Percentiles rank a stretch among this genome's conserved stretches.
These are phyloP conservation scores for Pipra filicauda DNA, from an alignment of 2,113 vertebrate genomes.

Conservation along the genomic window DNA sequence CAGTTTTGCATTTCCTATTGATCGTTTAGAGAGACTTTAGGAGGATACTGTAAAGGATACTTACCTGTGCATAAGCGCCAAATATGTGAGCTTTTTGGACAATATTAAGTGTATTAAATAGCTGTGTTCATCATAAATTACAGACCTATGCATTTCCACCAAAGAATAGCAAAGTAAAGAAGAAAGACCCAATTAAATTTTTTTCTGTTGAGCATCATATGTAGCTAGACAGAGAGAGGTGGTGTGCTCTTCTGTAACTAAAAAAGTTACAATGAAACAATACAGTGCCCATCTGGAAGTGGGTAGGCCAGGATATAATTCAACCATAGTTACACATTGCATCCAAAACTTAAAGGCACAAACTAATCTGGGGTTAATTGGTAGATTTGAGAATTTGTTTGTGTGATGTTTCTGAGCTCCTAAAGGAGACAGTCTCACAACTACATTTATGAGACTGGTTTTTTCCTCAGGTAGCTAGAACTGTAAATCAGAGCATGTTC, in stretches of 20 bases:
- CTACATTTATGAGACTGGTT: rapidly evolving
- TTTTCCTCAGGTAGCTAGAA: background rate
- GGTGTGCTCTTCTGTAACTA: rapidly evolving
- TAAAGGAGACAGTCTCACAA: background rate
- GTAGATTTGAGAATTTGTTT: background rate
- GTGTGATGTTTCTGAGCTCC: background rate
- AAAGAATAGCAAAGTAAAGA: background rate
- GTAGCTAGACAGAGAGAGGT: background rate
- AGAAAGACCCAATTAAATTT: background rate
- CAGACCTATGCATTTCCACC: background rate
- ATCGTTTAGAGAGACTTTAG: background rate
- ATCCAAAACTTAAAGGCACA: background rate
- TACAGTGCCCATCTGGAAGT: background rate
- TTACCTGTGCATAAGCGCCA: background rate
- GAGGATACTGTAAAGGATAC: background rate
- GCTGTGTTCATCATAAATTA: background rate
- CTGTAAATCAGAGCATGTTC: background rate
- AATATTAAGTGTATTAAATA: background rate
- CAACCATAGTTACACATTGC: background rate
- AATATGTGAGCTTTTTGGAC: background rate
- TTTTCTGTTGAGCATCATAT: background rate
- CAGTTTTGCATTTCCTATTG: background rate
- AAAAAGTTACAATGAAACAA: background rate
- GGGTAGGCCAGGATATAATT: rapidly evolving
- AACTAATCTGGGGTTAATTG: background rate